Evolutionary conservation across 2,888 invertebrate species (phyloP).

Genomic region (Lithosia quadra): DNA sequence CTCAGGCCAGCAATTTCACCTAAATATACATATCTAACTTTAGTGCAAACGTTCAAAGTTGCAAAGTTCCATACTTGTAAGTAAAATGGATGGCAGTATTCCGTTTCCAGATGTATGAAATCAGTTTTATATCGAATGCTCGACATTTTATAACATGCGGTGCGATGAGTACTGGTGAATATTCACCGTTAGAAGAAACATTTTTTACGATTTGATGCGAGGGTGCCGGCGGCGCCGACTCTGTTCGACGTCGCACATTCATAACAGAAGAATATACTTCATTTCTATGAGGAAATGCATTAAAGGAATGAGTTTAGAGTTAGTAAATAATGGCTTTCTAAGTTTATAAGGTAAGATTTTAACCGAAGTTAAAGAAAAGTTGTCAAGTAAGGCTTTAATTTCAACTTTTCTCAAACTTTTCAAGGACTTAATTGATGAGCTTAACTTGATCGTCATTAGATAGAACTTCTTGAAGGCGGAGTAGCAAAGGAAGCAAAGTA

Average conservation of each 20-base stretch:
- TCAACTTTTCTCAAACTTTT: background rate
- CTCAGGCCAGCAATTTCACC: background rate
- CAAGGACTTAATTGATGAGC: background rate
- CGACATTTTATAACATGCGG: background rate
- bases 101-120: conserved; percentile 4
- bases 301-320: background rate
- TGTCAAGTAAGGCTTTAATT: background rate
- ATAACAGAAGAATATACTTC: background rate
- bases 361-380: background rate
- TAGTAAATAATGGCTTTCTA: background rate
- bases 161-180: background rate
- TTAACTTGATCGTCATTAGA: background rate
- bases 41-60: background rate
- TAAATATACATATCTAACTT: background rate
- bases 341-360: background rate
- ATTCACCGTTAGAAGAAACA: background rate
- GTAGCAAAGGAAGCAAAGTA: no score
- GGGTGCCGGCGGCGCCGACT: background rate
- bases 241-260: background rate
- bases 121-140: background rate
- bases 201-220: background rate
- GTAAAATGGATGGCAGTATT: background rate
- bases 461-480: background rate
- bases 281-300: background rate
- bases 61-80: background rate